A percentile compares a stretch with the other conserved stretches of the same genome.
These are phyloP conservation scores for Sminthurinus signatus DNA, from an alignment of 1,140 invertebrate genomes.

Conservation along the genomic window DNA sequence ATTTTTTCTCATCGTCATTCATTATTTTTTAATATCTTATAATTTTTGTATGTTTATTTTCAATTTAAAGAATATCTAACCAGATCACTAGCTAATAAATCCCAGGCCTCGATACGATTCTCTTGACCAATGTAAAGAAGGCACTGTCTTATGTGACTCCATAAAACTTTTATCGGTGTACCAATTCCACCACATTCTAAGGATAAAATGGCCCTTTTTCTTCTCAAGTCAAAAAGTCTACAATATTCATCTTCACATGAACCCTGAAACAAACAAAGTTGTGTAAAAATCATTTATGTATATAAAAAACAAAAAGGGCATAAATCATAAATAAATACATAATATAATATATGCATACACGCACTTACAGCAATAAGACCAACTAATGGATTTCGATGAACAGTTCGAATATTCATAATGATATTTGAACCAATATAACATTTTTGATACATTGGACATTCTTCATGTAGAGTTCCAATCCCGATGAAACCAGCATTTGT, in stretches of 20 bases:
- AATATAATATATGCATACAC: too few relatives aligned
- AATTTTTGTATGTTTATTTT: too few relatives aligned
- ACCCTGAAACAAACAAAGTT: too few relatives aligned
- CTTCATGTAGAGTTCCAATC: constrained; percentile 18
- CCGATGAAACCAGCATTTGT: constrained; percentile 23
- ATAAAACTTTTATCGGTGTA: constrained; percentile 15
- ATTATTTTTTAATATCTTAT: too few relatives aligned
- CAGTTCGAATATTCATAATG: constrained; percentile 6
- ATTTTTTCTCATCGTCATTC: too few relatives aligned
- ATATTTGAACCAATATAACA: constrained; percentile 14
- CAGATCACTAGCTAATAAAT: constrained; percentile 28
- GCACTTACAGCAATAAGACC: constrained; percentile 16
- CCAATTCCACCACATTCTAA: constrained; percentile 16
- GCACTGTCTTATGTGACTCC: constrained; percentile 19
- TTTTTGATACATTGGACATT: constrained; percentile 9
- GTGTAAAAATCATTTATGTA: too few relatives aligned
- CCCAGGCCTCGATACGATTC: constrained; percentile 27
- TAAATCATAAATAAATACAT: too few relatives aligned
- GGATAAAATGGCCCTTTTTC: constrained; percentile 17
- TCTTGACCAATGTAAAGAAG: constrained; percentile 25
- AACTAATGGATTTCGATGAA: background rate
- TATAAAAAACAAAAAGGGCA: too few relatives aligned
- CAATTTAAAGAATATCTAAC: too few relatives aligned
- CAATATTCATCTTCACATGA: constrained; percentile 24
- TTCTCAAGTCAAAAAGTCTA: constrained; percentile 16